phyloP scores from a whole-genome alignment of 2,797 vertebrate species.

The Manis pentadactyla region DNA sequence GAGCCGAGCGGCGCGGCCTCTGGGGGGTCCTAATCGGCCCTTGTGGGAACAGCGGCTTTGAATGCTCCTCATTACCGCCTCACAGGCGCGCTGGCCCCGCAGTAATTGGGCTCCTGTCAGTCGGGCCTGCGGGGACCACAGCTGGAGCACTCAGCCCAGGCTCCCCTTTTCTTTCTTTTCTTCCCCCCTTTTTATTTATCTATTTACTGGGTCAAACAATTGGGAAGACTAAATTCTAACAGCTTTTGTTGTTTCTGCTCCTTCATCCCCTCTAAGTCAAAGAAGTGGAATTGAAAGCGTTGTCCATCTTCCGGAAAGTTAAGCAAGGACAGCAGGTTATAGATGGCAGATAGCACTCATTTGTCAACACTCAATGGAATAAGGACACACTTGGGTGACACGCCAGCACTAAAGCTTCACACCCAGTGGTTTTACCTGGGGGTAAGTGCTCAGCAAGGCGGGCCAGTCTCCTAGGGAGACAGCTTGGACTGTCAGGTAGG shows the following conservation, averaged over 20 bases:
- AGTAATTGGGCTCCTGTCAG: slow-evolving; percentile 73
- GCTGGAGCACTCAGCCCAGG: slow-evolving; percentile 23
- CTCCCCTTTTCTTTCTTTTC: neutral
- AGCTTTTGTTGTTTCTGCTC: slow-evolving; percentile 35
- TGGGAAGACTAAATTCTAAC: neutral
- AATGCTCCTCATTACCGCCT: slow-evolving; percentile 83
- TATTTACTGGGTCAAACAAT: slow-evolving; percentile 38
- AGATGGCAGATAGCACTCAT: neutral
- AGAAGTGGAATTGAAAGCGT: slow-evolving; percentile 56
- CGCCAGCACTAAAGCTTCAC: neutral
- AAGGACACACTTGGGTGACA: neutral
- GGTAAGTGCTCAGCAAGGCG: neutral
- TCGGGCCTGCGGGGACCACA: neutral
- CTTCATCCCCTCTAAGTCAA: neutral
- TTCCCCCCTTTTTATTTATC: neutral
- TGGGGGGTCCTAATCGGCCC: slow-evolving; percentile 85
- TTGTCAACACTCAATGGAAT: neutral
- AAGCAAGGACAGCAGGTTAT: neutral
- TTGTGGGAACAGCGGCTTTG: slow-evolving; percentile 69
- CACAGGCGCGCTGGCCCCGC: slow-evolving; percentile 86
- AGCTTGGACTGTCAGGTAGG: neutral
- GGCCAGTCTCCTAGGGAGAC: neutral
- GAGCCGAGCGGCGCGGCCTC: slow-evolving; percentile 84
- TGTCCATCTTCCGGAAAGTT: slow-evolving; percentile 47
- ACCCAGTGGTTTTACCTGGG: neutral